Evolutionary conservation across 2,797 vertebrate species (phyloP).

Genomic region (Gallinago stenura): DNA sequence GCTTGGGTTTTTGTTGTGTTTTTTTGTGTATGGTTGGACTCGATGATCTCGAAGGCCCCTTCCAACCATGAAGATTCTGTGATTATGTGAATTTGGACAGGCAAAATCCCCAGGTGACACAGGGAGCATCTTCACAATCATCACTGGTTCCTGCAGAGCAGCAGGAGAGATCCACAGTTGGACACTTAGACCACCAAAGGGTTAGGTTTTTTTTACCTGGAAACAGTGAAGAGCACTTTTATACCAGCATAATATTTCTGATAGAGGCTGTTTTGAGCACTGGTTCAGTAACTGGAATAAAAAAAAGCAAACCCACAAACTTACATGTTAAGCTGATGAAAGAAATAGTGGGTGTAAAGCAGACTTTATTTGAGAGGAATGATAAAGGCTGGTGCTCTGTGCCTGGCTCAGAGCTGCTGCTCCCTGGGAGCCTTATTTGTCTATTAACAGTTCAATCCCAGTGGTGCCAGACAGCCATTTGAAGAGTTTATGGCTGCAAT

Average conservation of each 20-base stretch:
- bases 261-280: not conserved
- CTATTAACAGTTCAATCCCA: not conserved
- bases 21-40: too few species aligned
- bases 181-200: not conserved
- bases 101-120: not conserved
- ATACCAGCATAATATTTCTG: not conserved
- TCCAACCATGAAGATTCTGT: too few species aligned
- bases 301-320: not conserved
- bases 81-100: not conserved
- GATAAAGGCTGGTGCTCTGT: not conserved
- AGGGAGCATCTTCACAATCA: accelerated
- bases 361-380: not conserved
- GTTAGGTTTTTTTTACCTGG: not conserved
- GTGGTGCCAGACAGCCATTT: not conserved
- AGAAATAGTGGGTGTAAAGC: not conserved
- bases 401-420: not conserved
- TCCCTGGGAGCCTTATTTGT: not conserved
- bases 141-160: not conserved
- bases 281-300: not conserved
- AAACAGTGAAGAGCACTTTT: not conserved
- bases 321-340: not conserved
- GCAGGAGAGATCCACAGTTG: not conserved
- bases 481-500: not conserved
- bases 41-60: too few species aligned
- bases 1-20: too few species aligned